A percentile compares a stretch with the other conserved stretches of the same genome.
phyloP scores from a whole-genome alignment of 2,113 vertebrate species.

The Chaetura pelagica region DNA sequence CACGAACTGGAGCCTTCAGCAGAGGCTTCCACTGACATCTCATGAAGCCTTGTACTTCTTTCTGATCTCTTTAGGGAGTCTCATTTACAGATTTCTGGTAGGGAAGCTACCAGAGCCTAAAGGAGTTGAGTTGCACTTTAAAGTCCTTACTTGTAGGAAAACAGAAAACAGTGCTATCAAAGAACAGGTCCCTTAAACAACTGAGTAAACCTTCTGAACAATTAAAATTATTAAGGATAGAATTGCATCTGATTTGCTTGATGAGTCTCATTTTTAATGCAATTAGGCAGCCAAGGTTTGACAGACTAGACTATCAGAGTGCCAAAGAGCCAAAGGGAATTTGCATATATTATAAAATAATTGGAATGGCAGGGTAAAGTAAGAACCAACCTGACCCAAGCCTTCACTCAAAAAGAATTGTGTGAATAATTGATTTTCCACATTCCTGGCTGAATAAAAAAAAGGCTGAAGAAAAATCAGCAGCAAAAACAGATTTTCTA shows the following conservation, averaged over 20 bases:
- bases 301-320: conserved; percentile 43
- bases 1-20: background rate
- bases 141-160: background rate
- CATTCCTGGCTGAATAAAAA: background rate
- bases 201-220: background rate
- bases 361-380: conserved; percentile 34
- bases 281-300: conserved; percentile 60
- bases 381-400: conserved; percentile 50
- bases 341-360: conserved; percentile 68
- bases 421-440: conserved; percentile 62
- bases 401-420: conserved; percentile 32
- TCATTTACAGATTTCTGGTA: background rate
- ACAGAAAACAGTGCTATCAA: background rate
- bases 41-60: background rate
- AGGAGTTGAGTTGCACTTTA: background rate
- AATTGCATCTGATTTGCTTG: conserved; percentile 33
- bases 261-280: conserved; percentile 59
- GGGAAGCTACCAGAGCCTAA: background rate
- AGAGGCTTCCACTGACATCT: background rate
- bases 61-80: background rate
- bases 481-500: background rate
- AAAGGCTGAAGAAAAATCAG: background rate
- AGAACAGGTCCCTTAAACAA: background rate
- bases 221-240: background rate
- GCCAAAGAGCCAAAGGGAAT: conserved; percentile 60